Conservation (phyloP, 1,140 invertebrate genomes). For the Ceratina australensis region DNA sequence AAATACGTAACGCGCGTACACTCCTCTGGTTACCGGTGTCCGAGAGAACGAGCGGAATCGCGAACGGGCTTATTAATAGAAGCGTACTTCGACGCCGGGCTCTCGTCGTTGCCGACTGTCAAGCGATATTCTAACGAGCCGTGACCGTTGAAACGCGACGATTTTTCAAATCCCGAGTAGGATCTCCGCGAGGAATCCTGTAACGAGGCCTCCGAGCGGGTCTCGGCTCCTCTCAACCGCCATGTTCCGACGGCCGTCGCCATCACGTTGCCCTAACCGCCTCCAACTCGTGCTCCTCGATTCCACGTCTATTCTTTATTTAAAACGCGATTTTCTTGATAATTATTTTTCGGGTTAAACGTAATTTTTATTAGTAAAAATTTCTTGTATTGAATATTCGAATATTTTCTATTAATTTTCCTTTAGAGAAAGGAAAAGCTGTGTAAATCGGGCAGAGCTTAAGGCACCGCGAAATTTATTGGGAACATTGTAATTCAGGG, state of each 20-base stretch:
- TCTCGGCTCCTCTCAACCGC: conserved; percentile 59
- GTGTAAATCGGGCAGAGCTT: background rate
- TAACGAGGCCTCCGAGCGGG: conserved; percentile 54
- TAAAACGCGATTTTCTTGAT: too few species aligned
- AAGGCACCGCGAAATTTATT: background rate
- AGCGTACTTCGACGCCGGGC: conserved; percentile 54
- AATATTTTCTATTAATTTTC: background rate
- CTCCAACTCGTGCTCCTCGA: background rate
- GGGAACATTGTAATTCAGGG: conserved; percentile 7
- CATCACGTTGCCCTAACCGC: conserved; percentile 49
- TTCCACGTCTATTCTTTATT: background rate
- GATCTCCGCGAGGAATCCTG: conserved; percentile 51
- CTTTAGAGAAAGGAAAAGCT: background rate
- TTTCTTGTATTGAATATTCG: background rate
- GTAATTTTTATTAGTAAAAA: too few species aligned
- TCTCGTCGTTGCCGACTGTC: conserved; percentile 61
- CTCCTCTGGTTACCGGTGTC: background rate
- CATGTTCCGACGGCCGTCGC: conserved; percentile 76
- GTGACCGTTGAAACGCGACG: conserved; percentile 72
- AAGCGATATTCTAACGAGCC: conserved; percentile 74
- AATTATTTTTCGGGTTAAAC: too few species aligned
- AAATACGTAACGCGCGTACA: conserved; percentile 53
- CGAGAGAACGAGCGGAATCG: background rate
- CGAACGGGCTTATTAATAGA: conserved; percentile 72
- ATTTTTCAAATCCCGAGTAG: conserved; percentile 74